Evolutionary conservation across 2,888 invertebrate genomes (phyloP).

Genomic region (Thymelicus acteon): DNA sequence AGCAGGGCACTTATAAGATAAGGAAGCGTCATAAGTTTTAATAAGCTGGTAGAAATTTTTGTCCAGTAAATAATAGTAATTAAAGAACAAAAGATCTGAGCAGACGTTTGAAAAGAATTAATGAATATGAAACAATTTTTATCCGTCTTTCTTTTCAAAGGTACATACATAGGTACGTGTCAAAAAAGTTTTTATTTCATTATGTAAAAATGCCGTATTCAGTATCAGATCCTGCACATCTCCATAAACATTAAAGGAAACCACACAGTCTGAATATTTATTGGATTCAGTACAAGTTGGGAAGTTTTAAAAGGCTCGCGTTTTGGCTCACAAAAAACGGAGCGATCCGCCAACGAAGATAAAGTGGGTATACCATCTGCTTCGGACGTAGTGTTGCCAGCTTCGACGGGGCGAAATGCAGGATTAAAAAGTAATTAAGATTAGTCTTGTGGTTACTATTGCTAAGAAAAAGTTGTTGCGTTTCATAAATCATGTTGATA

Average conservation of each 20-base stretch:
- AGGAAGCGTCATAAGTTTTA: not conserved
- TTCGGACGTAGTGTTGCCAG: constrained; percentile 30
- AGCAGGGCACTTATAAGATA: not conserved
- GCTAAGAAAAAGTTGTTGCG: no score
- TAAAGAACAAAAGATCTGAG: not conserved
- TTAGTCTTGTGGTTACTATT: not conserved
- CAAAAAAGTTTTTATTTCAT: constrained; percentile 18
- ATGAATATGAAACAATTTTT: not conserved
- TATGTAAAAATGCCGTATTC: constrained; percentile 19
- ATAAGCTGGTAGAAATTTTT: no score
- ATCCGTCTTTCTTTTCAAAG: not conserved
- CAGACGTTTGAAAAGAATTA: not conserved
- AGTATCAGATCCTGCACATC: constrained; percentile 14
- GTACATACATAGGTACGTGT: not conserved
- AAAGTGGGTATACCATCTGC: constrained; percentile 37
- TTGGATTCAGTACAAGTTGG: constrained; percentile 36
- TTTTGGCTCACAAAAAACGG: constrained; percentile 36
- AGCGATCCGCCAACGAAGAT: constrained; percentile 37
- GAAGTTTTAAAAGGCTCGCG: constrained; percentile 36
- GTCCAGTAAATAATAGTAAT: not conserved
- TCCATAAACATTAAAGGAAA: constrained; percentile 33
- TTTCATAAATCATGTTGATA: no score
- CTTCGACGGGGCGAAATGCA: constrained; percentile 22
- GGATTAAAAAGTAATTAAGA: constrained; percentile 24
- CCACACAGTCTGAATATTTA: constrained; percentile 37